Evolutionary conservation across 37 sponge, comb jelly and placozoan species (phyloP).

Genomic region (Chondrilla cf. caribensis): DNA sequence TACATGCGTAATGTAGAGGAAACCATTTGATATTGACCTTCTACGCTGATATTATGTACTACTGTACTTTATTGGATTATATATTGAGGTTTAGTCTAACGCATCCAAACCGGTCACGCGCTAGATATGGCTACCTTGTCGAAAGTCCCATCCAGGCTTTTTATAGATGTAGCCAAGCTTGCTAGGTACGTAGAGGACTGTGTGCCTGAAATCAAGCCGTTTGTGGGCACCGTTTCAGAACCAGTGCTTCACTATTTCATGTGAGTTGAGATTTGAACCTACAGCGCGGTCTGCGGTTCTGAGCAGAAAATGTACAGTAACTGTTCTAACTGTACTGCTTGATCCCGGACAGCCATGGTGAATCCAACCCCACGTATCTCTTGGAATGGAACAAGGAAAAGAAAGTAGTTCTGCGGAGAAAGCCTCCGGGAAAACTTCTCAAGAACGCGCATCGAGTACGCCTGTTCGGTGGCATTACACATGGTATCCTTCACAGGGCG

Average conservation of each 20-base stretch:
- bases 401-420: slow-evolving; percentile 62
- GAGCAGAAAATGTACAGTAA: too few relatives aligned
- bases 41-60: too few relatives aligned
- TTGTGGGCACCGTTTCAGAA: background rate
- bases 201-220: background rate
- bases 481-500: too few relatives aligned
- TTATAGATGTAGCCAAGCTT: slow-evolving; percentile 1
- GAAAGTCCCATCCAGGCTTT: background rate
- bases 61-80: too few relatives aligned
- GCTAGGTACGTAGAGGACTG: background rate
- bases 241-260: background rate
- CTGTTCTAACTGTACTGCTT: too few relatives aligned
- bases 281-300: too few relatives aligned
- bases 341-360: slow-evolving; percentile 71
- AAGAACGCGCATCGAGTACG: slow-evolving; percentile 73
- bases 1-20: background rate
- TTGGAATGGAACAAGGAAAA: slow-evolving; percentile 37
- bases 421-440: slow-evolving; percentile 72
- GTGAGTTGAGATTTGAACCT: background rate
- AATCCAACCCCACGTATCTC: slow-evolving; percentile 84
- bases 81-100: too few relatives aligned
- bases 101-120: too few relatives aligned
- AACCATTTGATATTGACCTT: background rate
- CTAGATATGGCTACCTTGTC: background rate
- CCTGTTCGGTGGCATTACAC: too few relatives aligned